Evolutionary conservation across 2,113 vertebrate species (phyloP), one percentile per base, ranked within the genome.

Genomic region (Bubalus kerabau): DNA sequence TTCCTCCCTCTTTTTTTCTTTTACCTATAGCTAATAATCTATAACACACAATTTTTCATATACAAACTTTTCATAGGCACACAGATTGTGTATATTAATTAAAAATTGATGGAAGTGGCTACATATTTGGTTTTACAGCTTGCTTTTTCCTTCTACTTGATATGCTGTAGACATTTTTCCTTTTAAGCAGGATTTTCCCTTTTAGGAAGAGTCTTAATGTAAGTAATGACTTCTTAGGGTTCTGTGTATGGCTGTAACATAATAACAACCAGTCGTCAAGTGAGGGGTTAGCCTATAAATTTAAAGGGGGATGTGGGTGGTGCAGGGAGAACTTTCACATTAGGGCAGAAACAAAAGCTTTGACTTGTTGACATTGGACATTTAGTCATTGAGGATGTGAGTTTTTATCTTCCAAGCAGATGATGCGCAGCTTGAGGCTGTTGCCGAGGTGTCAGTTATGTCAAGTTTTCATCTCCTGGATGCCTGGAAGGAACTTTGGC

Each of bases 401-500:
- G 78, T 78, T 82, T 90, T 78, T 89, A 36, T 91, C 96, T 98
- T 89, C 85, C 14, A 87, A 19, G 48, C 92, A 92, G 32, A 24
- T 81, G 56, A 94, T 78, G 28, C 28, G 28, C 40, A 62, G 56
- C 40, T 90, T 84, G 81, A 40, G 56, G 64, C 76, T 96, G 36
- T 56, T 94, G 43, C 59, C 6, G 15, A 90, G 67, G 74, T 88
- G 56, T 95, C 40, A 28, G 30, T 96, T 87, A 48, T 76, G 57
- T 96, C 71, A 62, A 9, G 74, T 88, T 95, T 97, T 96, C 60
- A 50, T 97, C 78, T 95, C 95, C 43, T 56, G 15, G 57, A 36
- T 48, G 82, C 48, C 56, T 95, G 87, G 82, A 84, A 97, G 93
- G 43, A 76, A 76, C 90, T 88, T 82, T 87, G 85, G 95, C 82